Evolutionary conservation across 2,113 vertebrate species (phyloP).

Genomic region (Psettodes erumei): DNA sequence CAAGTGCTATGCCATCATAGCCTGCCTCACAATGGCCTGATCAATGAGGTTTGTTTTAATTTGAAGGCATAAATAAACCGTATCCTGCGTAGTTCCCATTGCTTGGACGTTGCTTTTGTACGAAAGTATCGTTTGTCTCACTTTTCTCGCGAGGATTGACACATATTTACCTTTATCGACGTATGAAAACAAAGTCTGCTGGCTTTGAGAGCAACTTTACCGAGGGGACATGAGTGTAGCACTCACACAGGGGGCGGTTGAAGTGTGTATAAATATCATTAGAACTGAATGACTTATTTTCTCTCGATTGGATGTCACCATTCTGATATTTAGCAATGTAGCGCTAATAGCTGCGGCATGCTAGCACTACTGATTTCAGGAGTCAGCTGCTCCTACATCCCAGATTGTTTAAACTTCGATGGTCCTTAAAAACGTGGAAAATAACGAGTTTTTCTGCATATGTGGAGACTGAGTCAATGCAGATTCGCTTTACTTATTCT

Average conservation of each 20-base stretch:
- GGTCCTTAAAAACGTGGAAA: background rate
- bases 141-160: conserved; percentile 54
- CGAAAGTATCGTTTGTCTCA: background rate
- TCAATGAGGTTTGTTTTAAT: conserved; percentile 43
- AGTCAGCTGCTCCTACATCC: background rate
- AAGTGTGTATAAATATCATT: conserved; percentile 45
- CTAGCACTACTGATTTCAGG: conserved; percentile 25
- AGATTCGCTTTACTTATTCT: background rate
- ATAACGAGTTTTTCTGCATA: background rate
- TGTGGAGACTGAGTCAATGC: background rate
- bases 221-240: conserved; percentile 35
- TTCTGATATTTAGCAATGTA: background rate
- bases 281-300: background rate
- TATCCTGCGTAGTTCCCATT: background rate
- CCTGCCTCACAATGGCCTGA: background rate
- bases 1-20: background rate
- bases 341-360: conserved; percentile 4
- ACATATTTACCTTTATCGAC: background rate
- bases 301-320: background rate
- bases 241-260: conserved; percentile 68
- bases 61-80: background rate
- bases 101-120: background rate
- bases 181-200: background rate
- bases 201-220: background rate
- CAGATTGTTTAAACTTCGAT: background rate